A percentile compares a stretch with the other conserved stretches of the same genome.
phyloP scores from a whole-genome alignment of 2,888 invertebrate species.

The Polyommatus icarus region DNA sequence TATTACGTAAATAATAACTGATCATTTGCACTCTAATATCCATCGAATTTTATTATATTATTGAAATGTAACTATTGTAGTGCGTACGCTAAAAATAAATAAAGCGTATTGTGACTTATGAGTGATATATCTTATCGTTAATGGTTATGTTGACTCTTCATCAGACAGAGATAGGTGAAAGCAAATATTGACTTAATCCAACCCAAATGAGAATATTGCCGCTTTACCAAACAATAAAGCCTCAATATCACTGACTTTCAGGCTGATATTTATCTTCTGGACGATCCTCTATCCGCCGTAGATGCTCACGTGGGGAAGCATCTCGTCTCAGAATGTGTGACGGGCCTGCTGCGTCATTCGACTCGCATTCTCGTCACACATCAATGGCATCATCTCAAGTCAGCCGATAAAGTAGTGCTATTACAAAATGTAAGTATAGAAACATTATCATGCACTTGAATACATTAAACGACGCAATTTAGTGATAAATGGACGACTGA shows the following conservation, averaged over 20 bases:
- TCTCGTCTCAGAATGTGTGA: conserved; percentile 82
- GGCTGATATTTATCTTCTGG: conserved; percentile 88
- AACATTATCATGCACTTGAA: not conserved
- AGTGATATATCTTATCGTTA: not conserved
- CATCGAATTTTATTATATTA: too few species aligned
- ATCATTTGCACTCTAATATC: too few species aligned
- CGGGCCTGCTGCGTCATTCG: conserved; percentile 79
- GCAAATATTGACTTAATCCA: not conserved
- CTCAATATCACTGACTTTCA: conserved; percentile 39
- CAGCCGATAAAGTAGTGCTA: conserved; percentile 82
- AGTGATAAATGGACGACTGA: not conserved
- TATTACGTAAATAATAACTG: too few species aligned
- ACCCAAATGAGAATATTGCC: not conserved
- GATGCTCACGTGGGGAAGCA: conserved; percentile 81
- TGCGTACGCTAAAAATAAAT: not conserved
- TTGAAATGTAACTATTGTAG: too few species aligned
- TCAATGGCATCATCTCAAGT: conserved; percentile 87
- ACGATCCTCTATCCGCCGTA: conserved; percentile 90
- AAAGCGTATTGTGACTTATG: not conserved
- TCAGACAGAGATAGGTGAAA: not conserved
- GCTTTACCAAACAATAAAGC: not conserved
- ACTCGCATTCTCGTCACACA: conserved; percentile 90
- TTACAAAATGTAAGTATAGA: conserved; percentile 79
- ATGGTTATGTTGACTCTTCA: not conserved
- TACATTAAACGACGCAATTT: not conserved